These are phyloP conservation scores for Crocallis elinguaria DNA, from an alignment of 2,888 invertebrate genomes.

Conservation along the genomic window DNA sequence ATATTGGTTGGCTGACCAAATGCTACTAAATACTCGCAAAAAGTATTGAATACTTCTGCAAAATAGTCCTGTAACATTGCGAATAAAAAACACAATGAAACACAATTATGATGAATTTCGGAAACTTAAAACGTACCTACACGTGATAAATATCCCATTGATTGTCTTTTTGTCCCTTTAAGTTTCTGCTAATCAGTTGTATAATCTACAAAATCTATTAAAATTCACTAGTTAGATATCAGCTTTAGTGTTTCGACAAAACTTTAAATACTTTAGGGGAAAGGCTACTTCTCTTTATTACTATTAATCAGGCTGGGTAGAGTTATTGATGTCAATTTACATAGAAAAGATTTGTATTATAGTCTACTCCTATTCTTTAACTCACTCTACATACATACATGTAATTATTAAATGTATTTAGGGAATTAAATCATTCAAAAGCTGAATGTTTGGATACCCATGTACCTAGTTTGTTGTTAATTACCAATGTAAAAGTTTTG, in stretches of 20 bases:
- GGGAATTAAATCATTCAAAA: slow-evolving; percentile 58
- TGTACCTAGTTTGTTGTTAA: slow-evolving; percentile 72
- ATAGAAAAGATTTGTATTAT: slow-evolving; percentile 44
- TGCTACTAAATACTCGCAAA: too few species aligned
- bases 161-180: too few species aligned
- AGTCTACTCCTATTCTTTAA: slow-evolving; percentile 47
- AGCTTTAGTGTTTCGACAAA: not conserved
- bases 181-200: too few species aligned
- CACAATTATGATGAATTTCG: too few species aligned
- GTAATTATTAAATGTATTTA: slow-evolving; percentile 59
- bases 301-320: slow-evolving; percentile 42
- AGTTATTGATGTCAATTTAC: slow-evolving; percentile 57
- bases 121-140: too few species aligned
- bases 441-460: slow-evolving; percentile 69
- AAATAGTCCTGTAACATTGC: too few species aligned
- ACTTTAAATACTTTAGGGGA: slow-evolving; percentile 46
- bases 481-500: slow-evolving; percentile 67
- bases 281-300: slow-evolving; percentile 50
- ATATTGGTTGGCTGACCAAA: too few species aligned
- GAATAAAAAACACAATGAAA: too few species aligned
- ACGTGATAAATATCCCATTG: too few species aligned
- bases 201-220: too few species aligned
- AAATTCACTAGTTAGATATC: too few species aligned
- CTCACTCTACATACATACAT: slow-evolving; percentile 79
- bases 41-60: too few species aligned